Conservation (phyloP, 92 coral and sea anemone genomes). For the Hydrozoanthus gracilis region DNA sequence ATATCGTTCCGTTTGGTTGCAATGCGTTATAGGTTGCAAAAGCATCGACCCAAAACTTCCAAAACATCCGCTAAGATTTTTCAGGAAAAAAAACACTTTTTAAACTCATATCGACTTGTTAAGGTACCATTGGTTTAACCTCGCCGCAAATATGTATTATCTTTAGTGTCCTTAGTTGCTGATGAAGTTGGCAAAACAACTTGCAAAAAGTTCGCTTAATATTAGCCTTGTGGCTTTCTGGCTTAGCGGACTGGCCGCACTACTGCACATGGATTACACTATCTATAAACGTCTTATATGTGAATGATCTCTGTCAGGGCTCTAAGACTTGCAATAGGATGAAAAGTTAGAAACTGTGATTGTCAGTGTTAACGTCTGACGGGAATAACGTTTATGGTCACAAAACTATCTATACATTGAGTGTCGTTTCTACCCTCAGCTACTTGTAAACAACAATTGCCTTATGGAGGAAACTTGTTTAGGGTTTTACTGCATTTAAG, state of each 20-base stretch:
- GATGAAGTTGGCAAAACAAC: conserved; percentile 5
- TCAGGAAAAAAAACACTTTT: neutral
- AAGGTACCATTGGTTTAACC: neutral
- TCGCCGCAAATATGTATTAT: neutral
- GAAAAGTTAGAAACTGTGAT: neutral
- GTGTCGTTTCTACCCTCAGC: neutral
- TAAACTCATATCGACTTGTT: neutral
- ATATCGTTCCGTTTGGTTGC: conserved; percentile 37
- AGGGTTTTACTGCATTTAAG: too few relatives aligned
- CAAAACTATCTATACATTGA: neutral
- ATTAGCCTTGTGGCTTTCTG: neutral
- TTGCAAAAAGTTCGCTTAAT: neutral
- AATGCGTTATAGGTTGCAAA: conserved; percentile 35
- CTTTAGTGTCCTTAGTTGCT: too few relatives aligned
- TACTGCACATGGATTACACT: conserved; percentile 11
- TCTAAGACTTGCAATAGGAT: neutral
- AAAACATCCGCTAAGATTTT: conserved; percentile 24
- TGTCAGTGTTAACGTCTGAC: neutral
- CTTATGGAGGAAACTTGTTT: neutral
- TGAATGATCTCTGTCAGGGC: neutral
- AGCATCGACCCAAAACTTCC: conserved; percentile 41
- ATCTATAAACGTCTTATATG: neutral
- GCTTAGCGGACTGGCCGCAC: conserved; percentile 5
- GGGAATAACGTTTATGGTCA: neutral
- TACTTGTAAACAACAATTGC: neutral